phyloP scores from a whole-genome alignment of 1,140 invertebrate species.

The Octopus sinensis region DNA sequence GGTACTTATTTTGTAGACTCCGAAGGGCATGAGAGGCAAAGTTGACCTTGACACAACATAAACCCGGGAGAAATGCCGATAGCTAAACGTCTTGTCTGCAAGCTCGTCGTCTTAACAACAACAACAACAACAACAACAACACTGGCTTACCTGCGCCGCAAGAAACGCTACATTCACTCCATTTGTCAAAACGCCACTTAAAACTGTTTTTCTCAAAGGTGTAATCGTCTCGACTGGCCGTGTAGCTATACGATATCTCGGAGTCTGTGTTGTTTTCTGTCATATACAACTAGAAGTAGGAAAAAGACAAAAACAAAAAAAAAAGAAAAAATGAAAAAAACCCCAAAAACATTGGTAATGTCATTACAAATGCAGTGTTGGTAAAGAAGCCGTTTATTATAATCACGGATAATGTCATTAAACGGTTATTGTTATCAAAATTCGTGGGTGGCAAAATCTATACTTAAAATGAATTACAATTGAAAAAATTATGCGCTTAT shows the following conservation, averaged over 20 bases:
- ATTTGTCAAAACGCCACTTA: constrained; percentile 61
- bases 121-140: not conserved
- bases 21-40: no score
- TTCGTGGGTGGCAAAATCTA: not conserved
- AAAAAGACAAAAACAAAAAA: not conserved
- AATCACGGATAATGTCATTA: not conserved
- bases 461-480: not conserved
- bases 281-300: constrained; percentile 25
- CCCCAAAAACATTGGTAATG: not conserved
- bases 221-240: constrained; percentile 35
- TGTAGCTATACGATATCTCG: constrained; percentile 26
- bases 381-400: not conserved
- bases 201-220: constrained; percentile 55
- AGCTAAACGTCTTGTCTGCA: not conserved
- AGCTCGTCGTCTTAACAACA: not conserved
- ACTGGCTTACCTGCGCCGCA: constrained; percentile 62
- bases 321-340: not conserved
- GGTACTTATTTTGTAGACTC: no score
- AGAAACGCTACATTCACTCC: constrained; percentile 62
- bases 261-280: constrained; percentile 20
- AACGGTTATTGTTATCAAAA: not conserved
- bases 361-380: not conserved
- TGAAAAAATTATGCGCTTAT: no score
- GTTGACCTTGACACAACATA: not conserved
- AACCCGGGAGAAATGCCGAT: not conserved